Evolutionary conservation across 2,797 vertebrate species (phyloP).

Genomic region (Heliangelus exortis): DNA sequence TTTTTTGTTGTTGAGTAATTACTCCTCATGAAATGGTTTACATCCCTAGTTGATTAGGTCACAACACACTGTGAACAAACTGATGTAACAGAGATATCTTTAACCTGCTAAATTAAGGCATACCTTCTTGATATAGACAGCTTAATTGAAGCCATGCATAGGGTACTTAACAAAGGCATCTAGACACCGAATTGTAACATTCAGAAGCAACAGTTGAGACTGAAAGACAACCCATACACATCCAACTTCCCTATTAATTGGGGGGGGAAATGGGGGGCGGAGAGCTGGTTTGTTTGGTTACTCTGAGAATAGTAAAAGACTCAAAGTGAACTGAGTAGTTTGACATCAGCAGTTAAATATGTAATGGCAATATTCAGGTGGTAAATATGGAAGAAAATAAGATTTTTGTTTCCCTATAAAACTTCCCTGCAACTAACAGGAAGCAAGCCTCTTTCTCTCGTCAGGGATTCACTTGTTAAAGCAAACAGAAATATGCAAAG

Average conservation of each 20-base stretch:
- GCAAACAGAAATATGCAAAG: not conserved
- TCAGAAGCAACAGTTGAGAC: not conserved
- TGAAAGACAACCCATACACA: not conserved
- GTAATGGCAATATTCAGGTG: not conserved
- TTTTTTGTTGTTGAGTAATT: slow-evolving; percentile 66
- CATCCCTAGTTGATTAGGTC: slow-evolving; percentile 71
- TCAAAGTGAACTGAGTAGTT: not conserved
- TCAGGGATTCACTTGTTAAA: not conserved
- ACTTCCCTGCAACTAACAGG: not conserved
- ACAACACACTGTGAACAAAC: slow-evolving; percentile 71
- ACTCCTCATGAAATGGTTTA: slow-evolving; percentile 63
- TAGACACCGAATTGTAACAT: not conserved
- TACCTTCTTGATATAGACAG: slow-evolving; percentile 63
- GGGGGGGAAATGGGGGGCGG: not conserved
- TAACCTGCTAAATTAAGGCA: slow-evolving; percentile 78
- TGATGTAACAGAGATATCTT: slow-evolving; percentile 73
- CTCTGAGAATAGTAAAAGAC: not conserved
- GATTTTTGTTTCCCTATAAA: not conserved
- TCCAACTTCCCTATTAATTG: not conserved
- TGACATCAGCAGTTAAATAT: not conserved
- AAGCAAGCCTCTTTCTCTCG: not conserved
- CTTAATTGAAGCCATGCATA: slow-evolving; percentile 49
- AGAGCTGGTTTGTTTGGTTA: not conserved
- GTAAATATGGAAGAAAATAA: not conserved
- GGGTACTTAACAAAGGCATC: slow-evolving; percentile 29